Evolutionary conservation across 1,140 invertebrate genomes (phyloP).

Genomic region (Colletes gigas): DNA sequence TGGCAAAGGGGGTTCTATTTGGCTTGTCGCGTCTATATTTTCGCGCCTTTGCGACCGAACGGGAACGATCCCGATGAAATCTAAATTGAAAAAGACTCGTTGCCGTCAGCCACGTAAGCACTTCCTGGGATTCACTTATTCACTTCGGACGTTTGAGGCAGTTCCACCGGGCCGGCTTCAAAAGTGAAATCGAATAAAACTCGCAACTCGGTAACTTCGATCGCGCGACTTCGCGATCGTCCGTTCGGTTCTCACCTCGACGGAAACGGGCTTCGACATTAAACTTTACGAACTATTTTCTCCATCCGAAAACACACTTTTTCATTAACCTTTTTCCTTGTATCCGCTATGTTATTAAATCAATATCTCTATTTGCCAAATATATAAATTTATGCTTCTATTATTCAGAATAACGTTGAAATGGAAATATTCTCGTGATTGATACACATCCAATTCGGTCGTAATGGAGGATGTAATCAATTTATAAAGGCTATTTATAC

Average conservation of each 20-base stretch:
- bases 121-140: conserved; percentile 3
- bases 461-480: too few relatives aligned
- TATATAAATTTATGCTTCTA: too few relatives aligned
- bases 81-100: conserved; percentile 23
- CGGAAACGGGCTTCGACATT: neutral
- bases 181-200: neutral
- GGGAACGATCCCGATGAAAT: neutral
- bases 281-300: too few relatives aligned
- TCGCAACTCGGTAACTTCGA: neutral
- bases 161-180: neutral
- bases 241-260: too few relatives aligned
- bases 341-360: too few relatives aligned
- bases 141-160: neutral
- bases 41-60: neutral
- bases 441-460: too few relatives aligned
- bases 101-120: neutral
- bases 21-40: conserved; percentile 19
- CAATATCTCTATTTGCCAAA: too few relatives aligned
- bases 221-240: neutral
- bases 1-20: neutral
- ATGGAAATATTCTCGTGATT: too few relatives aligned
- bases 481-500: too few relatives aligned
- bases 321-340: too few relatives aligned
- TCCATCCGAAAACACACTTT: too few relatives aligned
- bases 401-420: too few relatives aligned